Conservation (phyloP, 2,888 invertebrate genomes). For the Chydorus sphaericus region DNA sequence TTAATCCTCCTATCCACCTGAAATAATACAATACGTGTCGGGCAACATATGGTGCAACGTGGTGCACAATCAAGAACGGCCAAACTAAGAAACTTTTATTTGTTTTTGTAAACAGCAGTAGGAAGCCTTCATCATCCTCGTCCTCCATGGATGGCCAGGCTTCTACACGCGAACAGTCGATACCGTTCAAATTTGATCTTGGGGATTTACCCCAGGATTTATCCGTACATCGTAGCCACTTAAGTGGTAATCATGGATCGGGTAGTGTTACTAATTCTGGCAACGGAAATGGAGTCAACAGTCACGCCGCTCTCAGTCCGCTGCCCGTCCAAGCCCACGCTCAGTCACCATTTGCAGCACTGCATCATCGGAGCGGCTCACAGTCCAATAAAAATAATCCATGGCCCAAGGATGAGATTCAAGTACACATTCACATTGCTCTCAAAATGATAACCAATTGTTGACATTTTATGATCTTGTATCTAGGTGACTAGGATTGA, state of each 20-base stretch:
- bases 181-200: not conserved
- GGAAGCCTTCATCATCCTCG: constrained; percentile 7
- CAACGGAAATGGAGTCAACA: not conserved
- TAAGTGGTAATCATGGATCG: not conserved
- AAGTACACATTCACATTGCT: not conserved
- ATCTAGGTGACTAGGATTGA: not conserved
- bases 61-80: no score
- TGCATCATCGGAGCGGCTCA: not conserved
- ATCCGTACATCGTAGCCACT: constrained; percentile 2
- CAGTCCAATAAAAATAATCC: not conserved
- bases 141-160: no score
- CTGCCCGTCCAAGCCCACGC: not conserved
- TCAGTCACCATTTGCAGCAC: not conserved
- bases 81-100: not conserved
- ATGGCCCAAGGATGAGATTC: not conserved
- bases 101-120: not conserved
- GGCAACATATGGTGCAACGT: no score
- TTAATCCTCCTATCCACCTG: no score
- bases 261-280: not conserved
- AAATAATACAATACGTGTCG: no score
- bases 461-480: not conserved
- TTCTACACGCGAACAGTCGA: not conserved
- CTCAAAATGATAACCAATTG: not conserved
- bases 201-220: constrained; percentile 9
- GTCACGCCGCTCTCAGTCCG: not conserved